phyloP scores from a whole-genome alignment of 2,797 vertebrate species.

The Hoplostethus mediterraneus region DNA sequence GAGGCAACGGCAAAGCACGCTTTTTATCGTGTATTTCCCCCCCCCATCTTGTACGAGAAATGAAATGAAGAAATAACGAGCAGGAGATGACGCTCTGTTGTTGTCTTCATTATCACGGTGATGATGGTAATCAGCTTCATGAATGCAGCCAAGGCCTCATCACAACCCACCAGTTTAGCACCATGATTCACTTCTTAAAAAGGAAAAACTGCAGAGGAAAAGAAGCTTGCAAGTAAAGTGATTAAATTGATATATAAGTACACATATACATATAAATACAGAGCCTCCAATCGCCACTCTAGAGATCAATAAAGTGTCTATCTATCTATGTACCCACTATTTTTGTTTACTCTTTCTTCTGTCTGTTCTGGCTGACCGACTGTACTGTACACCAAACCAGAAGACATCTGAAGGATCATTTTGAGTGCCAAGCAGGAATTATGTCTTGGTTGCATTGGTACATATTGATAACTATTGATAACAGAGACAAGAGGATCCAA shows the following conservation, averaged over 20 bases:
- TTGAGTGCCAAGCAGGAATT: background rate
- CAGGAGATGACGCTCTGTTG: constrained; percentile 21
- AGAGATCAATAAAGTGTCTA: no score
- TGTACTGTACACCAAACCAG: no score
- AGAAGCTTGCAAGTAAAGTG: background rate
- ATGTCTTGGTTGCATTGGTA: background rate
- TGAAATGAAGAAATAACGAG: constrained; percentile 27
- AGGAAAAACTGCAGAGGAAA: constrained; percentile 15
- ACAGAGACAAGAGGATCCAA: no score
- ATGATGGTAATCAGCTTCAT: constrained; percentile 34
- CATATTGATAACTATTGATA: no score
- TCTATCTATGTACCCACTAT: no score
- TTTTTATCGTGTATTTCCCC: constrained; percentile 1
- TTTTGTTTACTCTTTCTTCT: no score
- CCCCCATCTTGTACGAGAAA: constrained; percentile 5
- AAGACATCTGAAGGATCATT: no score
- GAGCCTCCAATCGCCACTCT: no score
- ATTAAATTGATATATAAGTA: constrained; percentile 21
- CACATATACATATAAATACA: background rate
- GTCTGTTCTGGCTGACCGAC: no score
- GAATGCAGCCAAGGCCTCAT: constrained; percentile 28
- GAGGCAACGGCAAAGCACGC: no score
- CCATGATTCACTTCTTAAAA: constrained; percentile 21
- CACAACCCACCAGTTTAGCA: constrained; percentile 16
- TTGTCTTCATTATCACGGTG: constrained; percentile 25